Evolutionary conservation across 53 echinoderm and acorn worm species (phyloP), one percentile per base, ranked within the genome.

Genomic region (Arbacia lixula): DNA sequence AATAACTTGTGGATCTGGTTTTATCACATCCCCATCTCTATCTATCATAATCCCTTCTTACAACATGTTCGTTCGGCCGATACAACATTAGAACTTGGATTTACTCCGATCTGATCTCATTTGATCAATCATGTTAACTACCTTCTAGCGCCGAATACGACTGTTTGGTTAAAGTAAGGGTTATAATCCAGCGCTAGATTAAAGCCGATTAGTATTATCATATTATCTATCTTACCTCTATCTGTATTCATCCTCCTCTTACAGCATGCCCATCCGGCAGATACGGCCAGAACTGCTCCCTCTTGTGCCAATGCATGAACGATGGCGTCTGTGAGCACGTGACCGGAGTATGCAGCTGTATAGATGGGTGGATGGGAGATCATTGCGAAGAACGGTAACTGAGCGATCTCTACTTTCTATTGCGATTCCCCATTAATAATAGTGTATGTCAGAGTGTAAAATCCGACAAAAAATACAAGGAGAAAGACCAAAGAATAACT

Each of bases 371-470:
- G 77, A 77, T 25, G 34, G 77, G 77, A 1, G 28, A 22, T 8
- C 77, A 38, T 58, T 77, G 77, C 12, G 58, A 77, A 77, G 57
- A 77, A 42, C 56, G 77, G 77, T 77, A 60, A 51, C 5, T 14
- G 12, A 46, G 1, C 28, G 2, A 2, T 62, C 33, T 32, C 9
- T 16, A n/a, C 3, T 1, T 57, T 20, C 22, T 57, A 24, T 57
- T 16, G 26, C 22, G n/a, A 57, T n/a, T n/a, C n/a, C n/a, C n/a
- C n/a, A n/a, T n/a, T n/a, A n/a, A n/a, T n/a, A n/a, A n/a, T n/a
- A n/a, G n/a, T n/a, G n/a, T n/a, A n/a, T n/a, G n/a, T n/a, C n/a
- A n/a, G n/a, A n/a, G n/a, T n/a, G n/a, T n/a, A n/a, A n/a, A n/a
- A n/a, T n/a, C n/a, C n/a, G n/a, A n/a, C n/a, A n/a, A n/a, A n/a